Evolutionary conservation across 2,113 vertebrate genomes (phyloP).

Genomic region (Corythornis vintsioides): DNA sequence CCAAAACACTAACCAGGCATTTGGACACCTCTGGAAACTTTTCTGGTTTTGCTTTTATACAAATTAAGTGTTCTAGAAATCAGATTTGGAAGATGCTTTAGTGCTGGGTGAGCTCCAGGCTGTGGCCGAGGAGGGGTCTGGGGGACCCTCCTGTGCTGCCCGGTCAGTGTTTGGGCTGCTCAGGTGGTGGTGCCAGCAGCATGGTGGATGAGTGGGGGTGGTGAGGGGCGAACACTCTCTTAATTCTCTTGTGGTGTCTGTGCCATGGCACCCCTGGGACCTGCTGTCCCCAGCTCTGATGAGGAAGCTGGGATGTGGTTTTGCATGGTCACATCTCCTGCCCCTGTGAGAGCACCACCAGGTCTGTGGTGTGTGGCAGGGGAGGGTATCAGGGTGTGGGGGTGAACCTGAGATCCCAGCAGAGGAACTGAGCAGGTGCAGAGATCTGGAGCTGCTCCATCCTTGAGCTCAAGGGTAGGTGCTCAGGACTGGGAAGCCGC

Average conservation of each 20-base stretch:
- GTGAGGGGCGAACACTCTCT: no score
- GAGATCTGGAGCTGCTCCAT: fast-evolving
- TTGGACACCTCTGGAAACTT: neutral
- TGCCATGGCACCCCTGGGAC: fast-evolving
- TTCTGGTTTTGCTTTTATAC: neutral
- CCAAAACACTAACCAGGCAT: neutral
- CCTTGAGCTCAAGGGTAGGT: no score
- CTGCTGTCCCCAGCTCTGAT: neutral
- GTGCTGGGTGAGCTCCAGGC: neutral
- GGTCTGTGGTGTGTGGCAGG: fast-evolving
- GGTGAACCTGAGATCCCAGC: fast-evolving
- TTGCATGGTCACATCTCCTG: fast-evolving
- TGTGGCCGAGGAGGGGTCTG: neutral
- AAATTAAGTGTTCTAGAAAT: neutral
- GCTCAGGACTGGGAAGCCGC: fast-evolving
- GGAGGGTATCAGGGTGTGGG: neutral
- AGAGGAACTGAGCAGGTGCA: fast-evolving
- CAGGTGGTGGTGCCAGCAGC: neutral
- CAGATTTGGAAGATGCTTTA: neutral
- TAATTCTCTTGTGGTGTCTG: neutral
- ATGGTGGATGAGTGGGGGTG: neutral
- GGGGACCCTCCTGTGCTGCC: fast-evolving
- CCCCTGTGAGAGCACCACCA: fast-evolving
- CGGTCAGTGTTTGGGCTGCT: neutral
- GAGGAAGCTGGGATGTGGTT: neutral